Evolutionary conservation across 2,888 invertebrate genomes (phyloP), one percentile per base, ranked within the genome.

Genomic region (Falcaria lacertinaria): DNA sequence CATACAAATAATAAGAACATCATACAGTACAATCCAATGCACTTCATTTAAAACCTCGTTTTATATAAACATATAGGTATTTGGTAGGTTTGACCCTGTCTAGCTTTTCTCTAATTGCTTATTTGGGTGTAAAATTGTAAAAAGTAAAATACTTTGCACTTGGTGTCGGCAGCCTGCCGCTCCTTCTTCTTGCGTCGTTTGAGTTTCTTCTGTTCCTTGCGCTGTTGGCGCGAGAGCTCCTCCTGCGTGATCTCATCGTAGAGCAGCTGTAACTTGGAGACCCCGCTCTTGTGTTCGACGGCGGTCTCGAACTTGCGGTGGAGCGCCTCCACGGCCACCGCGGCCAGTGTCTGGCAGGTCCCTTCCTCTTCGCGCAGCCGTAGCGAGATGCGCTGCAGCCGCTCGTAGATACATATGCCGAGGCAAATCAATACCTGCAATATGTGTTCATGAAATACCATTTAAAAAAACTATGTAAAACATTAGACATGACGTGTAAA

Each of bases 311-410:
- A 98, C 80, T 95, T 97, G 57, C 96, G 93, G 68, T 95, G 94
- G 11, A 98, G 89, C 4, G 97, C 95, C 71, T 97, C 96, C 0
- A 97, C 93, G 0, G 94, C 95, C 4, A 96, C 95, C 35, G 96
- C 97, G 41, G 97, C 96, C 49, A 98, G 92, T 41, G 97, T 95
- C 81, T 96, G 96, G 86, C 97, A 97, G n/a, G 97, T 96, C 70
- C 96, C 95, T 77, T 97, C 97, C 73, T 97, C 97, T 74, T 97
- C 97, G 44, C 95, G 92, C 64, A 98, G 90, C 42, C 96, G 93
- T 60, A 96, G 92, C 63, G 96, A 95, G 50, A 98, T 94, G 56
- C 95, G 93, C 74, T 97, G 95, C 38, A 98, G 91, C 45, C 97
- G 91, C 74, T 97, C 97, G 74, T 97, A 97, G 66, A 98, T 93